Conservation (phyloP, 2,113 vertebrate species). For the Climacteris rufus region DNA sequence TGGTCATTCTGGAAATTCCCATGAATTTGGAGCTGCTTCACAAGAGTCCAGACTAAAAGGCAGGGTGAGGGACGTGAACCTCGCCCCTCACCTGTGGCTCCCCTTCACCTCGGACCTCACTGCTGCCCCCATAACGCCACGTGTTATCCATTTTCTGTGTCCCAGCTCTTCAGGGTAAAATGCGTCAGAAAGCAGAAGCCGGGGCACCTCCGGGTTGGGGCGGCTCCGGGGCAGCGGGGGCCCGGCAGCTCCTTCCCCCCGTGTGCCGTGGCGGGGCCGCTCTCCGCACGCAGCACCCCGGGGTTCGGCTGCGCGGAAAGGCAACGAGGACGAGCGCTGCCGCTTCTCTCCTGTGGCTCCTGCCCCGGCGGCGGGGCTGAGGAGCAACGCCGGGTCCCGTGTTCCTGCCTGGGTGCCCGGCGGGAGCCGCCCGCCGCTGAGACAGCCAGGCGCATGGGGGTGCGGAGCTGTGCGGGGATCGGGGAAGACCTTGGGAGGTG, state of each 20-base stretch:
- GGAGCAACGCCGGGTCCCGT: not conserved
- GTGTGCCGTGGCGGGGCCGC: not conserved
- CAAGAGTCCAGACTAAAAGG: not conserved
- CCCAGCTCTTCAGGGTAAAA: not conserved
- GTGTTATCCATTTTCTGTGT: not conserved
- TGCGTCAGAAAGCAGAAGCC: fast-evolving
- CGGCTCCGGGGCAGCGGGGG: fast-evolving
- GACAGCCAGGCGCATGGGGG: fast-evolving
- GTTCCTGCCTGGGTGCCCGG: fast-evolving
- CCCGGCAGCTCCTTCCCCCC: not conserved
- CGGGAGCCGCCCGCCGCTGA: not conserved
- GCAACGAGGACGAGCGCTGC: not conserved
- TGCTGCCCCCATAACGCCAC: not conserved
- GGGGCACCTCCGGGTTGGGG: not conserved
- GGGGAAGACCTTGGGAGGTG: not conserved
- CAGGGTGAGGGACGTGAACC: fast-evolving
- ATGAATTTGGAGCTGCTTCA: not conserved
- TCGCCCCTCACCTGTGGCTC: not conserved
- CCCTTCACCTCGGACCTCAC: not conserved
- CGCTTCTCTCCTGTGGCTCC: not conserved
- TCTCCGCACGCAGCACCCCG: not conserved
- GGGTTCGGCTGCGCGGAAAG: not conserved
- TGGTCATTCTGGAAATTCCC: not conserved
- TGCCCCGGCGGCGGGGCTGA: not conserved
- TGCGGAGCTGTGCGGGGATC: not conserved